Evolutionary conservation across 2,797 vertebrate species (phyloP), one percentile per base, ranked within the genome.

Genomic region (Clarias laeviceps): DNA sequence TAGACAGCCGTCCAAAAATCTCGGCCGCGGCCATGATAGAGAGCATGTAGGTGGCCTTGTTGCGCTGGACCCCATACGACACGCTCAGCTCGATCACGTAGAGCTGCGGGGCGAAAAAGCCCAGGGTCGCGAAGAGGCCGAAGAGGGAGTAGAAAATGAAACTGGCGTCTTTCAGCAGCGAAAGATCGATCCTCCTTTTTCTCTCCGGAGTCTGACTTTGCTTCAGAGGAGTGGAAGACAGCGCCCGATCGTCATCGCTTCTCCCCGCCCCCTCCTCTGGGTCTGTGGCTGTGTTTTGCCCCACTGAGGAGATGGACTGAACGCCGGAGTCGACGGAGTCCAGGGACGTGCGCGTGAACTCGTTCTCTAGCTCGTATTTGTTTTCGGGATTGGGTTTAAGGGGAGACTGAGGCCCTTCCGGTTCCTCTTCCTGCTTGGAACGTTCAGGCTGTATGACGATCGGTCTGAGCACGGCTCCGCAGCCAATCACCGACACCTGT

Each of bases 101-200:
- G 50, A 99, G 92, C 3, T 94, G 96, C 0, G 98, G 98, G 0
- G 97, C 98, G 0, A 99, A 99, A 94, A 99, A 99, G 62, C 97
- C 98, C 65, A 99, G 92, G 0, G 97, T 99, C 87, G 97, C 97
- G 3, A 99, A 99, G 12, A 99, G 96, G 54, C 98, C 98, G 4
- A 99, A 99, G 18, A 99, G 88, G 22, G 97, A 95, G 1, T 99
- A 99, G 66, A 96, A 96, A 68, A 99, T 96, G 88, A 99, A 99
- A 89, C 96, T 94, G 83, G 86, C 85, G 86, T 99, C 97, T 88
- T 85, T 95, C 90, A 99, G 94, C 88, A 99, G 91, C 1, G 97
- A 97, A 82, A 99, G 97, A 94, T 99, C 98, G 20, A 97, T 89
- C 70, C 90, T 94, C 5, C 81, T 68, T 81, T 80, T 86, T 34